Evolutionary conservation across 2,797 vertebrate species (phyloP).

Genomic region (Onychomys arenicola): DNA sequence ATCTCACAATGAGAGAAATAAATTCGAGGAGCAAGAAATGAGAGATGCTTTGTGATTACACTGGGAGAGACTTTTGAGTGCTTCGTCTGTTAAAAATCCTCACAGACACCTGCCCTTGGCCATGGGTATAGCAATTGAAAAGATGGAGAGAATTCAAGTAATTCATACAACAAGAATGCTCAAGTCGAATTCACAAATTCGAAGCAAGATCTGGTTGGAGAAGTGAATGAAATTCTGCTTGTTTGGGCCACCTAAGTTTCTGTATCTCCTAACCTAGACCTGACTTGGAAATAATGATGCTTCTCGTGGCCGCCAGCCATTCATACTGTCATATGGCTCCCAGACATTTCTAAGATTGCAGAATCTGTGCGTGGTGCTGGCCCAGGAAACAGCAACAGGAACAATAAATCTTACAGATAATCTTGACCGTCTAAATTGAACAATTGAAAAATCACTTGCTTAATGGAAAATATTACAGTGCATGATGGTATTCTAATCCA

Average conservation of each 20-base stretch:
- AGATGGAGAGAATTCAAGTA: not conserved
- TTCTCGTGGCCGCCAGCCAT: not conserved
- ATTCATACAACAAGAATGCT: not conserved
- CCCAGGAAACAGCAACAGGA: constrained; percentile 61
- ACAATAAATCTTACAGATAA: constrained; percentile 72
- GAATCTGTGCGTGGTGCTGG: constrained; percentile 65
- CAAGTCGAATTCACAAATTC: constrained; percentile 2
- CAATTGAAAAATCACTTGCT: constrained; percentile 71
- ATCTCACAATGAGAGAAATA: not conserved
- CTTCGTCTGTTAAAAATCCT: not conserved
- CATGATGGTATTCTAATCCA: constrained; percentile 63
- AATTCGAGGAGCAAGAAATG: not conserved
- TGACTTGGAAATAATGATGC: constrained; percentile 22
- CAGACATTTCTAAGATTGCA: constrained; percentile 67
- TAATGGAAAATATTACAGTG: constrained; percentile 65
- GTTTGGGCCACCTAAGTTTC: constrained; percentile 15
- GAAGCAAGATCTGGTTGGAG: constrained; percentile 16
- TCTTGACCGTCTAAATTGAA: constrained; percentile 67
- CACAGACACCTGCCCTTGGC: not conserved
- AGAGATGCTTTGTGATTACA: not conserved
- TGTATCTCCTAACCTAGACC: constrained; percentile 27
- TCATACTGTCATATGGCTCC: constrained; percentile 27
- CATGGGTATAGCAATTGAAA: not conserved
- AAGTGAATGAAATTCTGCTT: constrained; percentile 1
- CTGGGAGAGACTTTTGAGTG: not conserved